Base-by-base conservation (phyloP, 2,888 invertebrate genomes). In the Tachystola acroxantha region DNA sequence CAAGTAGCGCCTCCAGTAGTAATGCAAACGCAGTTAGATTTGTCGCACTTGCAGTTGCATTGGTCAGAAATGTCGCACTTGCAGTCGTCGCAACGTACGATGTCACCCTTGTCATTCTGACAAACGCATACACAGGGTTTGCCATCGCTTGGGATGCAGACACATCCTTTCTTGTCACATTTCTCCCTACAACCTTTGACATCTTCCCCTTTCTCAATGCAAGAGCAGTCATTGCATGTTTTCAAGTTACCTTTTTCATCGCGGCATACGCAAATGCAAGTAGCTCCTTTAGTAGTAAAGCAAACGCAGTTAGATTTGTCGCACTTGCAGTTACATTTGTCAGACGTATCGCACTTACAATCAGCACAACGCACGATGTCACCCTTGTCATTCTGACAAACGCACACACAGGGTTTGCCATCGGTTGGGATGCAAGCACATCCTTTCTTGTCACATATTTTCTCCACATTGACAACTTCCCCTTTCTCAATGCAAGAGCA, bases 11-110 rank as follows among this genome's bases (percentile, higher is more conserved):
- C 61, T 2, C 45, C 43, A 9, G 66, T 64, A 0, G 37, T 36
- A 9, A 69, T 53, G 41, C 71, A 76, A 36, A 59, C 40, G 40
- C 76, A 75, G 16, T 57, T 54, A 0, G 40, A 34, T 28, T 47
- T 46, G 29, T 53, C 52, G 30, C 61, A 61, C 37, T 55, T 56
- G 33, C 46, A 48, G 6, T 44, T 24, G 19, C 35, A 30, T 10
- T 10, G 19, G 9, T 11, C 34, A 4, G 45, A n/a, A n/a, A 49
- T 11, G 10, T 22, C 24, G 11, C 38, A 38, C 4, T 19, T 30
- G 30, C 38, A 38, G 7, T 38, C 26, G 9, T 34, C n/a, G 13
- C 36, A 31, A 19, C 36, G 16, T 7, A 11, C 9, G 26, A 36
- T 20, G 4, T 28, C 19, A 28, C 40, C 40, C 7, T 27, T 28